A percentile compares a stretch with the other conserved stretches of the same genome.
Evolutionary conservation across 1,140 invertebrate genomes (phyloP).

Genomic region (Meloidogyne chitwoodi): DNA sequence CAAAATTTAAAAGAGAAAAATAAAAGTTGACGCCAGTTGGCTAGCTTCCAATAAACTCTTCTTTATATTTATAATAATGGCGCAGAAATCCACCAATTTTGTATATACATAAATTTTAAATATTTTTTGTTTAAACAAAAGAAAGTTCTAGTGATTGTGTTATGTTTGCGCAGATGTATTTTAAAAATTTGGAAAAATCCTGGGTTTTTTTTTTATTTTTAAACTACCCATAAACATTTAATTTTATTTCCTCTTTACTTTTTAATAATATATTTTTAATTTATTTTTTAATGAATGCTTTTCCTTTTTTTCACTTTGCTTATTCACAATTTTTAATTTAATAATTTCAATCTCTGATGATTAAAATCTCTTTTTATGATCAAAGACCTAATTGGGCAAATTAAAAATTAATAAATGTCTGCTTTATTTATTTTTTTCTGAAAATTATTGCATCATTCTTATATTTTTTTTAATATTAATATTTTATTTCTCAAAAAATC

Average conservation of each 20-base stretch:
- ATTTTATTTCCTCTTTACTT: not conserved
- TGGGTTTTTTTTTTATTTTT: not conserved
- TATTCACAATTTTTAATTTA: not conserved
- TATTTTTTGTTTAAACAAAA: not conserved
- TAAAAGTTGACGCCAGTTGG: not conserved
- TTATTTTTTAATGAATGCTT: not conserved
- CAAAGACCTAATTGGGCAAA: not conserved
- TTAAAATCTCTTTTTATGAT: not conserved
- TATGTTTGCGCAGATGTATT: not conserved
- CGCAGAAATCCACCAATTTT: not conserved
- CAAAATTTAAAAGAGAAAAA: not conserved
- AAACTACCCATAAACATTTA: not conserved
- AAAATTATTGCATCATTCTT: not conserved
- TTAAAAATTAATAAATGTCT: not conserved
- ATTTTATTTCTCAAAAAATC: no score
- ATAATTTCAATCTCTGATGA: not conserved
- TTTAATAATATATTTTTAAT: not conserved
- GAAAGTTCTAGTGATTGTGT: not conserved
- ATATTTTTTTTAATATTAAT: no score
- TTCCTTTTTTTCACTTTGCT: not conserved
- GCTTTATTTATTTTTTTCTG: not conserved
- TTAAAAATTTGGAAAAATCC: not conserved
- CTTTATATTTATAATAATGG: not conserved
- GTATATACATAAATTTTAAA: not conserved
- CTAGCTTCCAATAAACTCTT: not conserved